A percentile compares a stretch with the other conserved stretches of the same genome.
phyloP scores from a whole-genome alignment of 2,113 vertebrate genomes.

The Procavia capensis region DNA sequence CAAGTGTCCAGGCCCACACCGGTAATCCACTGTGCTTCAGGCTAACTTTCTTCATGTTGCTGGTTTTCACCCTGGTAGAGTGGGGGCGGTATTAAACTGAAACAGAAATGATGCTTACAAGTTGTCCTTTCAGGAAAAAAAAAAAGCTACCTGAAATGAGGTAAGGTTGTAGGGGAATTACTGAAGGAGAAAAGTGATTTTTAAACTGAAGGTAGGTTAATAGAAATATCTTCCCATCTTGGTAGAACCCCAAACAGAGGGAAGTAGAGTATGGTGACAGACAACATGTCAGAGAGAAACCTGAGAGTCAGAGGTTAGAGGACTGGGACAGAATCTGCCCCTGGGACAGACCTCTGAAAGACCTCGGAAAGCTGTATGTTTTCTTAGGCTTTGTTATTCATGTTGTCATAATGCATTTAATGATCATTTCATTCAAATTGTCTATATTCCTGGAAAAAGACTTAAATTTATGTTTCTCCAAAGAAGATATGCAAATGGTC shows the following conservation, averaged over 20 bases:
- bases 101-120: not conserved
- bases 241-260: not conserved
- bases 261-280: rapidly evolving
- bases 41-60: not conserved
- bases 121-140: not conserved
- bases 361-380: rapidly evolving
- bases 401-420: not conserved
- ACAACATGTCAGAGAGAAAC: rapidly evolving
- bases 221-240: not conserved
- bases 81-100: not conserved
- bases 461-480: not conserved
- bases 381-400: not conserved
- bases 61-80: not conserved
- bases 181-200: not conserved
- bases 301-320: not conserved
- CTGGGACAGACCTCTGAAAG: not conserved
- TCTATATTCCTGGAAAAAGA: not conserved
- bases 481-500: not conserved
- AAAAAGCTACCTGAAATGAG: constrained; percentile 4
- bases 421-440: not conserved
- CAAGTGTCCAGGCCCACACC: not conserved
- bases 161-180: not conserved
- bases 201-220: not conserved
- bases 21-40: not conserved
- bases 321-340: rapidly evolving